A percentile compares a stretch with the other conserved stretches of the same genome.
Conservation (phyloP, 2,797 vertebrate genomes). For the Cyprinella venusta region DNA sequence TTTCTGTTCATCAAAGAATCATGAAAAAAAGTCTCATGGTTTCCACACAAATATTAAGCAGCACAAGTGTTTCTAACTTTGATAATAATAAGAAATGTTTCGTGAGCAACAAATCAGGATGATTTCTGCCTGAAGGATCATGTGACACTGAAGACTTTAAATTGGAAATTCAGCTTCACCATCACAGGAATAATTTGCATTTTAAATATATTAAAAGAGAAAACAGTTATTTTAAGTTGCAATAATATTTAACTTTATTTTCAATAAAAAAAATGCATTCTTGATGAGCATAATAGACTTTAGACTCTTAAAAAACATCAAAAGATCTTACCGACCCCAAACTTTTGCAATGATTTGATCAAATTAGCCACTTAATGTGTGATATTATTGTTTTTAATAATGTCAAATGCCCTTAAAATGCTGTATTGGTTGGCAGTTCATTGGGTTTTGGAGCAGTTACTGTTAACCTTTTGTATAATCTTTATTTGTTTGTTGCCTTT, state of each 20-base stretch:
- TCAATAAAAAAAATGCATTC: background rate
- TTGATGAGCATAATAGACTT: background rate
- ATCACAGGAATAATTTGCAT: background rate
- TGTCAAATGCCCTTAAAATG: background rate
- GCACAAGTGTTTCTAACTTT: background rate
- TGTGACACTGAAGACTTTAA: background rate
- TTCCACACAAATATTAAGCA: background rate
- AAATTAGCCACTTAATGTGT: background rate
- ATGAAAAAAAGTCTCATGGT: background rate
- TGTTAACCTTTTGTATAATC: background rate
- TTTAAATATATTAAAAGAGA: background rate
- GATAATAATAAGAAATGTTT: background rate
- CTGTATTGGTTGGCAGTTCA: background rate
- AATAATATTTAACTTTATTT: background rate
- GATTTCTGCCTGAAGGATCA: background rate
- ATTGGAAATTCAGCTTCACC: too few species aligned
- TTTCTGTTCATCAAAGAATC: background rate
- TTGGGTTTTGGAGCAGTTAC: background rate
- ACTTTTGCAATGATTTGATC: background rate
- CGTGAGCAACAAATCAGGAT: background rate
- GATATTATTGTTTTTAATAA: background rate
- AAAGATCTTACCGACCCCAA: background rate
- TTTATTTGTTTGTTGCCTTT: background rate
- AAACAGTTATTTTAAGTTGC: background rate
- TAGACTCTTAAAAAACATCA: background rate